Conservation (phyloP, 2,888 invertebrate species). For the Sinhomidia bicolor region DNA sequence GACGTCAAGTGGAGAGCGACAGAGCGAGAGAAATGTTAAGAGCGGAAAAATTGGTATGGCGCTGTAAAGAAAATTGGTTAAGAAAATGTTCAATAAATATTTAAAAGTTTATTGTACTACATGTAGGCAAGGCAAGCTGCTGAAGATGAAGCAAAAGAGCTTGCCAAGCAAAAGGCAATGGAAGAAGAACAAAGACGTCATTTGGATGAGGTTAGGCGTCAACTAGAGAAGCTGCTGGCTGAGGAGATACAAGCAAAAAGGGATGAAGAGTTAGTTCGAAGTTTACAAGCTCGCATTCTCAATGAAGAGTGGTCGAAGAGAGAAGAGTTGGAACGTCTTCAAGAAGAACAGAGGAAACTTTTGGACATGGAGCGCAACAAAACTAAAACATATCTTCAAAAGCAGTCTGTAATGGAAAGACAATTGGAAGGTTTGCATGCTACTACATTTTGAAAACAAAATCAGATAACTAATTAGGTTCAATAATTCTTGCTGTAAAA, state of each 20-base stretch:
- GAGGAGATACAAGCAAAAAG: conserved; percentile 92
- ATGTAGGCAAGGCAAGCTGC: conserved; percentile 84
- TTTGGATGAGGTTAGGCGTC: conserved; percentile 87
- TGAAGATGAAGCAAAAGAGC: conserved; percentile 85
- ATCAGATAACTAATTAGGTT: no score
- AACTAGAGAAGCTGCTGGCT: conserved; percentile 88
- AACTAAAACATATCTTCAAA: conserved; percentile 88
- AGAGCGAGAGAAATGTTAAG: conserved; percentile 85
- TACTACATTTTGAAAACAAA: no score
- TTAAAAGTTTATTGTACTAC: no score
- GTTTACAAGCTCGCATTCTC: conserved; percentile 85
- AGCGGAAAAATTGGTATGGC: conserved; percentile 86
- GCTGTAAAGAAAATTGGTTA: no score
- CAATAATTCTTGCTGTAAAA: no score
- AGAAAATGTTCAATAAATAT: no score
- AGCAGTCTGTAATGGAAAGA: conserved; percentile 88
- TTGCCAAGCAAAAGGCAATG: conserved; percentile 87
- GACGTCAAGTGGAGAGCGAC: conserved; percentile 83
- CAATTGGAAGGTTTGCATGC: conserved; percentile 85
- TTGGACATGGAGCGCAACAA: conserved; percentile 89
- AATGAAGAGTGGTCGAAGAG: conserved; percentile 93
- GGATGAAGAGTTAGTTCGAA: conserved; percentile 89
- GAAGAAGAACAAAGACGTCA: conserved; percentile 89
- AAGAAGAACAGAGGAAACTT: conserved; percentile 88
- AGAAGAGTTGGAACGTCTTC: conserved; percentile 90